phyloP scores from a whole-genome alignment of 2,113 vertebrate genomes.

The Hippocampus comes region DNA sequence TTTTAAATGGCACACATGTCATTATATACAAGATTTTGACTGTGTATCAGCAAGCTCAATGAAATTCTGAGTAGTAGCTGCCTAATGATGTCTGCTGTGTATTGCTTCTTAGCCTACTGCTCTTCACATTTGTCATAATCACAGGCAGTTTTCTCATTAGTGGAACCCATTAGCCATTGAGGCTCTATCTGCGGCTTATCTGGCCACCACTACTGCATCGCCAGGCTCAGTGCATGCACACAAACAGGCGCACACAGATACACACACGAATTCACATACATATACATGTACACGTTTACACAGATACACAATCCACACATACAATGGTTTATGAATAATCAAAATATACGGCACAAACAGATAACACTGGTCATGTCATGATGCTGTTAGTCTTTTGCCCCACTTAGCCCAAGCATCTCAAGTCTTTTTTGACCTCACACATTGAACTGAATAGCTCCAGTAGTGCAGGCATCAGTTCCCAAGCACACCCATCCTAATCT shows the following conservation, averaged over 20 bases:
- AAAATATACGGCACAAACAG: not conserved
- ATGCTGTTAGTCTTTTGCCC: slow-evolving; percentile 59
- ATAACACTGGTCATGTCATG: slow-evolving; percentile 4
- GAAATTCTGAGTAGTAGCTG: slow-evolving; percentile 86
- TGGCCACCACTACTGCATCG: slow-evolving; percentile 38
- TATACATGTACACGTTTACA: too few species aligned
- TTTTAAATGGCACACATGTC: too few species aligned
- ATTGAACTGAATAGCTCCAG: slow-evolving; percentile 49
- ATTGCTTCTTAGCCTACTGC: slow-evolving; percentile 96
- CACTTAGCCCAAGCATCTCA: slow-evolving; percentile 71
- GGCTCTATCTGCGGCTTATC: slow-evolving; percentile 81
- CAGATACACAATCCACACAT: not conserved
- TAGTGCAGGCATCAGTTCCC: slow-evolving; percentile 55
- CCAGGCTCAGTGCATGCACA: slow-evolving; percentile 4
- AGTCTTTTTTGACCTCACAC: slow-evolving; percentile 41
- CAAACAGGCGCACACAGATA: not conserved
- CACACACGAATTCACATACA: not conserved
- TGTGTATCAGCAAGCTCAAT: slow-evolving; percentile 61
- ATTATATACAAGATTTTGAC: not conserved
- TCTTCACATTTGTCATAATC: slow-evolving; percentile 95
- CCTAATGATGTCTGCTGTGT: slow-evolving; percentile 85
- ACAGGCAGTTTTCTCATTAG: slow-evolving; percentile 95
- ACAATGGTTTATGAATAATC: slow-evolving; percentile 14
- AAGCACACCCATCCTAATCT: slow-evolving; percentile 66
- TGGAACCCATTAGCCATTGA: slow-evolving; percentile 91